phyloP scores from a whole-genome alignment of 2,797 vertebrate genomes.

The Simalia tracyae region DNA sequence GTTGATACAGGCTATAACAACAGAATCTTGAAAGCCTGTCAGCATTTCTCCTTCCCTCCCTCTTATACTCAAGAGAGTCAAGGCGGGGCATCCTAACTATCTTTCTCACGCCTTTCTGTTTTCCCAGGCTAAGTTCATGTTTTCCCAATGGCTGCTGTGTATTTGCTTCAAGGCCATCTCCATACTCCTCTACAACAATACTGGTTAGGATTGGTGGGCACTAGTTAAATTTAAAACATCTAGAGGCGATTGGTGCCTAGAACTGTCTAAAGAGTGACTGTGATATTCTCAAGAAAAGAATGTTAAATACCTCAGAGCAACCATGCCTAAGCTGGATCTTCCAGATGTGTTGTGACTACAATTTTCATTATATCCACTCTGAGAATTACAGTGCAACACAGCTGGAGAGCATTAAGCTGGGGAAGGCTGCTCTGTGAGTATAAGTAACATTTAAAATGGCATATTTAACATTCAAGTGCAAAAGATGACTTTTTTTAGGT shows the following conservation, averaged over 20 bases:
- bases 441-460: neutral
- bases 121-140: neutral
- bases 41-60: neutral
- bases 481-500: neutral
- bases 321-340: neutral
- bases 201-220: neutral
- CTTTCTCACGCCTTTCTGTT: neutral
- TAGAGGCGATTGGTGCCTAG: neutral
- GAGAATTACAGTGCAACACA: neutral
- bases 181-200: neutral
- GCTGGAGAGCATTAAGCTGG: neutral
- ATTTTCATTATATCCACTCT: neutral
- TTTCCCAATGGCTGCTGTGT: neutral
- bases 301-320: neutral
- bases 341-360: neutral
- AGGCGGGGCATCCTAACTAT: neutral
- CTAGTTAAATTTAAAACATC: neutral
- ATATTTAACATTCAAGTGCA: neutral
- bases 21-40: neutral
- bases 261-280: neutral
- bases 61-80: neutral
- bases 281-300: neutral
- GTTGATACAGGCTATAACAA: neutral
- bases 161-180: neutral
- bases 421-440: neutral